phyloP scores from a whole-genome alignment of 2,113 vertebrate genomes.

The Mobula birostris region DNA sequence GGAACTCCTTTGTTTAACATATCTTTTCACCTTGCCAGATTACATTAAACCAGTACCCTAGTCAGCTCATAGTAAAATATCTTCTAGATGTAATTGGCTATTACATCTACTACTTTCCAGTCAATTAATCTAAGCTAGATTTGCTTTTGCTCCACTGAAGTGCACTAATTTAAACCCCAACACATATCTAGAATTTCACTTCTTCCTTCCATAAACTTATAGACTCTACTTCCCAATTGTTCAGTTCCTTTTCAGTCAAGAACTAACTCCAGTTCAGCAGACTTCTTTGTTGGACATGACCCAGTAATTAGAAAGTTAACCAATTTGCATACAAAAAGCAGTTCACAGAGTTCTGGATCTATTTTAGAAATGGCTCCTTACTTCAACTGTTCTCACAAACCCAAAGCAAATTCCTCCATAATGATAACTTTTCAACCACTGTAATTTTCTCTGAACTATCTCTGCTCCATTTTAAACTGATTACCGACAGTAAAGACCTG shows the following conservation, averaged over 20 bases:
- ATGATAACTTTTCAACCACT: not conserved
- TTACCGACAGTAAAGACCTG: not conserved
- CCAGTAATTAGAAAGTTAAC: not conserved
- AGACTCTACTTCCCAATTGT: not conserved
- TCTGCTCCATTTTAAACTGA: not conserved
- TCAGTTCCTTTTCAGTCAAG: not conserved
- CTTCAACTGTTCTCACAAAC: not conserved
- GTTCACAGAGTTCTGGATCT: not conserved
- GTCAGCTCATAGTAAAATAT: not conserved
- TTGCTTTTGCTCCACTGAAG: not conserved
- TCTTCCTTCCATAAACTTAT: not conserved
- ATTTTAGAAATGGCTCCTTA: not conserved
- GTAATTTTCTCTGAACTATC: not conserved
- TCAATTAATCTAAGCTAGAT: not conserved
- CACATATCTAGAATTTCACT: not conserved
- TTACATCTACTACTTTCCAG: not conserved
- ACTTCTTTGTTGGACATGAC: not conserved
- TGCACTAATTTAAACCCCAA: not conserved
- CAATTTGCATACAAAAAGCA: not conserved
- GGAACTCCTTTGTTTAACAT: not conserved
- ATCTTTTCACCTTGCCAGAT: not conserved
- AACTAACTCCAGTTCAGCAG: not conserved
- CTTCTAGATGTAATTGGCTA: not conserved
- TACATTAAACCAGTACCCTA: not conserved
- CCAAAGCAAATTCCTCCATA: not conserved